Evolutionary conservation across 64 coral and sea anemone genomes (phyloP), one percentile per base, ranked within the genome.

Genomic region (Montipora sp.): DNA sequence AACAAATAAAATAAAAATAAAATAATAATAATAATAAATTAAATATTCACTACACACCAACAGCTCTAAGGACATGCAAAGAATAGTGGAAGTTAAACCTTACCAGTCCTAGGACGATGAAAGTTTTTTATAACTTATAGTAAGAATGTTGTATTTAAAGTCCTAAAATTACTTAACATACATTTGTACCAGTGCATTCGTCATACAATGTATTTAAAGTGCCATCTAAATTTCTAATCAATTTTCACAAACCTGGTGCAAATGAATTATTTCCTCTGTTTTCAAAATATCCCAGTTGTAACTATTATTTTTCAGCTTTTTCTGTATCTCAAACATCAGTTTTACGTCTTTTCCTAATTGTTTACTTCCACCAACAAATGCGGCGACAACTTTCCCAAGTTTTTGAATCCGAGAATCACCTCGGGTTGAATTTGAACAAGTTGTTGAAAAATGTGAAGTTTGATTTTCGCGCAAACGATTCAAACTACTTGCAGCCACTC

Each of bases 211-310:
- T 36, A 36, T 36, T 36, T 36, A 36, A 36, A 2, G 36, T 36
- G 2, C 36, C 36, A 36, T 36, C 36, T 36, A 36, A 36, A 36
- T 36, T 36, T 36, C 36, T 36, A 36, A 36, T 21, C 24, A 73
- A 73, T 15, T 10, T 76, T 36, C 21, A 18, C 53, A 36, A 36
- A 98, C 95, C 89, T 98, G 95, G 45, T 94, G 89, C 75, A 98
- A 78, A 92, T 92, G 92, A 21, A 98, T 72, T 51, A 92, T 98
- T 98, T 98, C 95, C 66, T 98, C 95, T 61, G 91, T 80, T 20
- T 83, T 79, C 23, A 98, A 67, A 44, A 48, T 63, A 11, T 94
- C 90, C 95, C 95, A 98, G 77, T 98, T 81, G 67, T 94, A 94
- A 71, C 73, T 84, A 65, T 80, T 83, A 78, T 86, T 80, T 75